Percentiles rank a stretch among this genome's conserved stretches.
phyloP scores from a whole-genome alignment of 2,797 vertebrate genomes.

The Myiotriccus ornatus region DNA sequence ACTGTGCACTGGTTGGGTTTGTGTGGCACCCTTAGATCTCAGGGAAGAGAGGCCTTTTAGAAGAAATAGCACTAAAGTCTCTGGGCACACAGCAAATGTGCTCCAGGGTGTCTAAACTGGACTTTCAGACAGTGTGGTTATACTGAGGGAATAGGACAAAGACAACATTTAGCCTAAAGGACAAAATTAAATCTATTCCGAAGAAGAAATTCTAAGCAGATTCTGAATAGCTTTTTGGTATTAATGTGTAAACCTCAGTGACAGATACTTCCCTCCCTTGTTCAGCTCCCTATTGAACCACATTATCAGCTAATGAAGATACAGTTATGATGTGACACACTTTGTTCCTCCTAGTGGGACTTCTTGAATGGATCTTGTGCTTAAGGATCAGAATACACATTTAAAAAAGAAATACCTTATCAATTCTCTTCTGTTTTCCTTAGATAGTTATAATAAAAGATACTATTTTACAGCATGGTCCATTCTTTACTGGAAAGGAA shows the following conservation, averaged over 20 bases:
- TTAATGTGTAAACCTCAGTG: not conserved
- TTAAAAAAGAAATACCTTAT: not conserved
- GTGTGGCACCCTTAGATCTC: not conserved
- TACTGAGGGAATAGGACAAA: not conserved
- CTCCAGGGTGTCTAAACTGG: not conserved
- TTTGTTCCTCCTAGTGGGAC: not conserved
- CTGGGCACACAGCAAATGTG: not conserved
- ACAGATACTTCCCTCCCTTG: not conserved
- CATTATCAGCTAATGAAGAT: not conserved
- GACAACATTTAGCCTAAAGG: not conserved
- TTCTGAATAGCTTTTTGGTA: not conserved
- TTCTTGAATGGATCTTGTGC: not conserved
- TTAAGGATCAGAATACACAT: not conserved
- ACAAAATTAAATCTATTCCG: not conserved
- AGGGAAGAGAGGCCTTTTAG: not conserved
- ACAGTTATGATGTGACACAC: not conserved
- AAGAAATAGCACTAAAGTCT: not conserved
- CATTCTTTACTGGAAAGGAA: not conserved
- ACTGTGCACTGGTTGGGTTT: not conserved
- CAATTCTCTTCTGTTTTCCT: not conserved
- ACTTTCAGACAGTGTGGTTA: not conserved
- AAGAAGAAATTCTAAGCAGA: not conserved
- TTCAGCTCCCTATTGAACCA: not conserved
- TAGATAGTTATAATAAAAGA: not conserved
- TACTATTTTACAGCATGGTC: not conserved